Evolutionary conservation across 1,140 invertebrate genomes (phyloP), one percentile per base, ranked within the genome.

Genomic region (Drosophila dunni): DNA sequence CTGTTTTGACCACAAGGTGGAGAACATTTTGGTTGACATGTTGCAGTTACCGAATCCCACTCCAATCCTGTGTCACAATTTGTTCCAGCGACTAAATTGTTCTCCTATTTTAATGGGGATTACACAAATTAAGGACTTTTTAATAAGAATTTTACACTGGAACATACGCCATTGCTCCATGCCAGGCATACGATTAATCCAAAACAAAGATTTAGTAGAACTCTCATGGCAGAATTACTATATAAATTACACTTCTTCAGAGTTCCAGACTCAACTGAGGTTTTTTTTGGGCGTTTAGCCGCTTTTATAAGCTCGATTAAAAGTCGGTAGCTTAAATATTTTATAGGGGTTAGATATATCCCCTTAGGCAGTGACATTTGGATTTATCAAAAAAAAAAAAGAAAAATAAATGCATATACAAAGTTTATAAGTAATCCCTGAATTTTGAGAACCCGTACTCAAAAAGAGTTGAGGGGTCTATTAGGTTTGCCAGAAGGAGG

Each of bases 271-370:
- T 4, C 0, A 36, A 53, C 50, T 53, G 34, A 53, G 0, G 4
- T 15, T 53, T 17, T 17, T 5, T 40, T 9, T n/a, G 15, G 36
- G 13, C 20, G 7, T 20, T 38, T 6, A n/a, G 36, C n/a, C 7
- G 40, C n/a, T 53, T 53, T 53, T 53, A 36, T 53, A 15, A 42
- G 13, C 20, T 63, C 40, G 13, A 10, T 42, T 42, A 42, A 0
- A 42, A 29, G 6, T 29, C 24, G 24, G 6, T 5, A 29, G 6
- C 6, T 29, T 29, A 5, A 29, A 29, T 29, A 29, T 29, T 29
- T 5, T 38, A 42, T 42, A 11, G 38, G 10, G 38, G 17, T 20
- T 20, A 20, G 17, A 20, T 20, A 20, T 20, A 20, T 20, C 17
- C 17, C 17, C 17, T 20, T 20, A 20, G 1, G 2, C 1, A 20